phyloP scores from a whole-genome alignment of 2,113 vertebrate genomes.

The Eptesicus fuscus region DNA sequence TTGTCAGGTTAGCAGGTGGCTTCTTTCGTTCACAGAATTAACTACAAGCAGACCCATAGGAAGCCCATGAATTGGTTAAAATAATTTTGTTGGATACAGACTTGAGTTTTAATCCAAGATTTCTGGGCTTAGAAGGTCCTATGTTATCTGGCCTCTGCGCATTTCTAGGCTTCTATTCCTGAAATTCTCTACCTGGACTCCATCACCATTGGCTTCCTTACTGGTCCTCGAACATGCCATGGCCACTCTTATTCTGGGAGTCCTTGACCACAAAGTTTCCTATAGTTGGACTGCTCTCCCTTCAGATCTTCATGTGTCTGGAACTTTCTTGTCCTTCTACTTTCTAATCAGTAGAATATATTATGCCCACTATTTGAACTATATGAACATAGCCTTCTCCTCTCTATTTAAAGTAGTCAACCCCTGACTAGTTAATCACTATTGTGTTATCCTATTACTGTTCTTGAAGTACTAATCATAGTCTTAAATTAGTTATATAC shows the following conservation, averaged over 20 bases:
- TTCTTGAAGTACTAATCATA: not conserved
- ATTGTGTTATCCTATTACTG: not conserved
- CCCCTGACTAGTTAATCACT: not conserved
- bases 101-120: not conserved
- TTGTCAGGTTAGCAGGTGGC: too few relatives aligned
- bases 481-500: not conserved
- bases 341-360: not conserved
- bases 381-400: not conserved
- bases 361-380: not conserved
- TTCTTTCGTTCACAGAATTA: too few relatives aligned
- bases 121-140: not conserved
- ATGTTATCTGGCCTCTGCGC: not conserved
- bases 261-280: not conserved
- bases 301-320: not conserved
- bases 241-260: not conserved
- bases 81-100: not conserved
- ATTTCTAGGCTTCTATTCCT: not conserved
- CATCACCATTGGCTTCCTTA: not conserved
- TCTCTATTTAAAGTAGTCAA: not conserved
- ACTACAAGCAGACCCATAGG: not conserved
- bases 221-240: not conserved
- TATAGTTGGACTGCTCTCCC: not conserved
- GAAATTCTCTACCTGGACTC: not conserved
- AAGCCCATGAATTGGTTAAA: not conserved
- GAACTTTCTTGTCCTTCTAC: not conserved